Evolutionary conservation across 30 jellyfish, hydroid and myxozoan species (phyloP), one percentile per base, ranked within the genome.

Genomic region (Pelagia noctiluca): DNA sequence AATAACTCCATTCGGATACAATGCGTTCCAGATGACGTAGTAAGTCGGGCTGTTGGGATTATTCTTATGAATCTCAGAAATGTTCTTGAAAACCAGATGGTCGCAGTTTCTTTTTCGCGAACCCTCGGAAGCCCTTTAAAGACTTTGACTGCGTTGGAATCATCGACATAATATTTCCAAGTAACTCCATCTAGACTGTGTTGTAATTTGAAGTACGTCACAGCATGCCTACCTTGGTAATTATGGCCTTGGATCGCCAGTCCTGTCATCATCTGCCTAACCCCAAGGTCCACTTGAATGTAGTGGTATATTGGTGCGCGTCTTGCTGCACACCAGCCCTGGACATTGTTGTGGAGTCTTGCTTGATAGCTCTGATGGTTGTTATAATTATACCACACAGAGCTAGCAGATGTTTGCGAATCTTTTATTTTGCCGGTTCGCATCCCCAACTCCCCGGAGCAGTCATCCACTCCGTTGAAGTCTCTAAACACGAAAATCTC

Each of bases 261-360:
- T 16, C 66, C 82, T 2, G 65, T 33, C 1, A 70, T 10, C 8
- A 38, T 16, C 32, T 47, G 35, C 0, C 8, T 47, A 26, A 34
- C 42, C 32, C 68, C 82, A 24, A 70, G 61, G 66, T 70, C 82
- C 8, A 70, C 82, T 47, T 70, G 82, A 22, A 38, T 12, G 82
- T 33, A 70, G 19, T 70, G 37, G 18, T 28, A 70, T 5, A 42
- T 8, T 42, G 82, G 38, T 19, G 26, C 19, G 24, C 21, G 0
- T 0, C 0, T 0, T 31, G 0, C 65, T 24, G 82, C 35, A 31
- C 82, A 70, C 82, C 82, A 70, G 2, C 35, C 37, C n/a, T 26
- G 18, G 23, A 28, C n/a, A 70, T n/a, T 12, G 0, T 70, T 38
- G 65, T 31, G 42, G 2, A 38, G 29, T 4, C 65, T 34, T 21